Conservation (phyloP, 1,140 invertebrate genomes). For the Pseudomyrmex pallidus region DNA sequence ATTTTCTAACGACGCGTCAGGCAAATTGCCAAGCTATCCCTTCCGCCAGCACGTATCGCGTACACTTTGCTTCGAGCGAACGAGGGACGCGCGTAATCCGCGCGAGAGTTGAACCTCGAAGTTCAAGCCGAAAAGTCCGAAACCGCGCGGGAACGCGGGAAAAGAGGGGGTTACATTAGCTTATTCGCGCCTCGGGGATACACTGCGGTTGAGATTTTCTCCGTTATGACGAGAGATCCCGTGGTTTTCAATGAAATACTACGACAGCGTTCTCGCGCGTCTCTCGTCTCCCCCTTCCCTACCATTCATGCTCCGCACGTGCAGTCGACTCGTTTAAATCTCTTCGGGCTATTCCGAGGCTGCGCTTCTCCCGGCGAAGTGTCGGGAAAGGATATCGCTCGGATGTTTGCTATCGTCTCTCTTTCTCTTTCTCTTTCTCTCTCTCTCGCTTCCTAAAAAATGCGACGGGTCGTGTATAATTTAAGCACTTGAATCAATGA, state of each 20-base stretch:
- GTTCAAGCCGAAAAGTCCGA: slow-evolving; percentile 20
- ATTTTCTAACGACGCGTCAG: slow-evolving; percentile 62
- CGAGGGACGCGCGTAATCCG: slow-evolving; percentile 8
- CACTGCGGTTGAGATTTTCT: slow-evolving; percentile 23
- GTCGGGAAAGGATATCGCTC: slow-evolving; percentile 32
- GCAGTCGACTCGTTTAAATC: slow-evolving; percentile 50
- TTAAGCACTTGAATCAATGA: no score
- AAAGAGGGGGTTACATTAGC: background rate
- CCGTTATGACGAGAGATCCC: slow-evolving; percentile 45
- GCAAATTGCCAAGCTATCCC: slow-evolving; percentile 60
- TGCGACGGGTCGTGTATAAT: background rate
- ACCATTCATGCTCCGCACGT: slow-evolving; percentile 7
- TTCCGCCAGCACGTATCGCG: background rate
- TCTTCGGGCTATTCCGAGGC: slow-evolving; percentile 40
- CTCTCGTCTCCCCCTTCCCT: background rate
- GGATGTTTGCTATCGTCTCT: background rate
- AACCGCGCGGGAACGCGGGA: background rate
- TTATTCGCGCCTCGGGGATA: slow-evolving; percentile 17
- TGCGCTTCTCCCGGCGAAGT: slow-evolving; percentile 6
- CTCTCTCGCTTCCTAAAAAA: background rate
- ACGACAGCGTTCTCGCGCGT: slow-evolving; percentile 6
- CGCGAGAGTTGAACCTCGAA: slow-evolving; percentile 25
- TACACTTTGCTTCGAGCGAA: slow-evolving; percentile 7
- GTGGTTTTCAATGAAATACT: slow-evolving; percentile 56
- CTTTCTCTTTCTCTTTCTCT: background rate